Evolutionary conservation across 1,140 invertebrate genomes (phyloP), one percentile per base, ranked within the genome.

Genomic region (Orius insidiosus): DNA sequence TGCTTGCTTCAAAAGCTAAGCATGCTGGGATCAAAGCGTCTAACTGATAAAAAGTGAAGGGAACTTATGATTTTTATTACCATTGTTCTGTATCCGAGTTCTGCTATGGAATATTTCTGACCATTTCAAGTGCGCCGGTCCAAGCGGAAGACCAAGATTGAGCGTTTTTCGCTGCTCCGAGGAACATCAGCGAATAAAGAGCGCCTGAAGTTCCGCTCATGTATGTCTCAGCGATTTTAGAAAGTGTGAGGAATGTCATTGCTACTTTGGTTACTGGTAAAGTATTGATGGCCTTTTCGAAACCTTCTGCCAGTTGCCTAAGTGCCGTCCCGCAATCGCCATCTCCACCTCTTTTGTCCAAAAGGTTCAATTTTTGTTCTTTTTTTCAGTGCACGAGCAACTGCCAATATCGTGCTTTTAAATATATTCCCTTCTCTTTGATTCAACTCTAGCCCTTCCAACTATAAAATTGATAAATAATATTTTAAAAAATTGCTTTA

Each of bases 271-370:
- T 56, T 1, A 66, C 40, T 6, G 51, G 45, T 7, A 53, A 30
- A 1, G 14, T 14, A 11, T 46, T 24, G 24, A 24, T 24, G 3
- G 24, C 24, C 24, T 24, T 24, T 24, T 24, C 24, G 7, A 24
- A 24, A 70, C 72, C 71, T 54, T 71, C 59, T 7, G 74, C 74
- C 36, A 83, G 74, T 44, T 68, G 64, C 38, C 67, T 67, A 9
- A 85, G 59, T 0, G 84, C 87, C 1, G 71, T 70, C 3, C 85
- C 85, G 60, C 80, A 84, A 56, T 89, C 85, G 0, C 81, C 82
- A 58, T 89, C 85, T 1, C 85, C 85, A 58, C 78, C 76, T 4
- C 73, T 74, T 0, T 68, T 70, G 58, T 89, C 85, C 10, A 88
- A 57, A 16, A 64, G 59, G 59, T 89, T 87, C 1, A 87, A 62